Evolutionary conservation across 2,888 invertebrate genomes (phyloP).

Genomic region (Eupithecia exiguata): DNA sequence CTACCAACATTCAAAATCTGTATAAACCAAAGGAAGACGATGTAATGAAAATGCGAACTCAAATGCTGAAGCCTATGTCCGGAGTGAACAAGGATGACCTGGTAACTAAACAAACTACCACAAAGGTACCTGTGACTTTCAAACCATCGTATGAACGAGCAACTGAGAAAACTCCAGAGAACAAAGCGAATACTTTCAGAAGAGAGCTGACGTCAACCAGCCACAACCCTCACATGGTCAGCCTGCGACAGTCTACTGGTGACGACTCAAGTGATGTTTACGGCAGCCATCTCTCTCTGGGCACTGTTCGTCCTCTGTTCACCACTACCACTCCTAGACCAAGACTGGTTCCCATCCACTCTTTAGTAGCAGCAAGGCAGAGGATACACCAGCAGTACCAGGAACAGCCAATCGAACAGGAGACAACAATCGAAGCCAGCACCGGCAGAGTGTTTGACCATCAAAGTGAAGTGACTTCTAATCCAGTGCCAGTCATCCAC

Average conservation of each 20-base stretch:
- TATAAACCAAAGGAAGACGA: constrained; percentile 70
- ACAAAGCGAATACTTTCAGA: constrained; percentile 84
- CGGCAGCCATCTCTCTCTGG: constrained; percentile 85
- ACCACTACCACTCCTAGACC: constrained; percentile 86
- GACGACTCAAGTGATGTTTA: constrained; percentile 88
- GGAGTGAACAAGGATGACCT: constrained; percentile 65
- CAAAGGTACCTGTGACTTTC: constrained; percentile 66
- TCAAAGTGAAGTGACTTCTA: constrained; percentile 78
- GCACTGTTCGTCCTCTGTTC: constrained; percentile 86
- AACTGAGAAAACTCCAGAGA: constrained; percentile 72
- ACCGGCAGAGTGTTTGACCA: constrained; percentile 80
- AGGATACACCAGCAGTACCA: constrained; percentile 77
- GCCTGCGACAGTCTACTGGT: constrained; percentile 83
- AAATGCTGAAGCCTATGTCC: constrained; percentile 69
- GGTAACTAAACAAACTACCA: constrained; percentile 73
- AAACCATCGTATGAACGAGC: constrained; percentile 83
- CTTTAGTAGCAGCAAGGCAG: constrained; percentile 77
- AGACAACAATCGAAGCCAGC: constrained; percentile 79
- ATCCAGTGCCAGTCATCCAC: constrained; percentile 82
- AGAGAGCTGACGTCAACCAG: constrained; percentile 85
- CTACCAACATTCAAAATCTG: constrained; percentile 65
- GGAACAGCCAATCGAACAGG: constrained; percentile 66
- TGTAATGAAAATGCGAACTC: constrained; percentile 61
- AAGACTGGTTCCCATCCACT: constrained; percentile 80
- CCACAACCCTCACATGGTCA: constrained; percentile 82